A percentile compares a stretch with the other conserved stretches of the same genome.
Conservation (phyloP, 2,888 invertebrate genomes). For the Eremobia ochroleuca region DNA sequence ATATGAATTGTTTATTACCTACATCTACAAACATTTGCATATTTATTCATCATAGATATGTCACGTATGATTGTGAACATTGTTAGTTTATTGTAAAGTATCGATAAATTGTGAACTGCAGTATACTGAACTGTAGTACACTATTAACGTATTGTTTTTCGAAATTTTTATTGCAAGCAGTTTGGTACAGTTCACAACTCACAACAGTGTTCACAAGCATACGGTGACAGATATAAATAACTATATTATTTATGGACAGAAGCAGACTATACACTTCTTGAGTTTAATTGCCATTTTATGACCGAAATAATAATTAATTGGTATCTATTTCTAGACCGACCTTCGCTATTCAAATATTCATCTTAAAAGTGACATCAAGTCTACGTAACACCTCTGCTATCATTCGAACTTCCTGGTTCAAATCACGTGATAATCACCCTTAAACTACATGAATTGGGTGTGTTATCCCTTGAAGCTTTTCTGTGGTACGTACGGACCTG, state of each 20-base stretch:
- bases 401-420: background rate
- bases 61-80: background rate
- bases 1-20: constrained; percentile 9
- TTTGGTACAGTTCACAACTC: no score
- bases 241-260: constrained; percentile 13
- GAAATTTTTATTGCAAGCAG: no score
- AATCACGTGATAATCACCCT: constrained; percentile 1
- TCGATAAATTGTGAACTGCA: background rate
- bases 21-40: constrained; percentile 42
- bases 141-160: no score
- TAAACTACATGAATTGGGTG: rapidly evolving
- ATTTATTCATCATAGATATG: constrained; percentile 14
- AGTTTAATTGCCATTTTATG: constrained; percentile 12
- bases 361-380: constrained; percentile 37
- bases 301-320: background rate
- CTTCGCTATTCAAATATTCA: constrained; percentile 58
- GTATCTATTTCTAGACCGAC: constrained; percentile 52
- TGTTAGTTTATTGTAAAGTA: background rate
- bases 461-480: constrained; percentile 9
- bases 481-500: background rate
- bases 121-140: no score
- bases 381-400: background rate
- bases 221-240: background rate
- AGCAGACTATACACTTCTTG: background rate
- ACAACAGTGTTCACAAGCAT: background rate